These are phyloP conservation scores for Callithrix jacchus DNA, from an alignment of 2,113 vertebrate species.

Conservation along the genomic window DNA sequence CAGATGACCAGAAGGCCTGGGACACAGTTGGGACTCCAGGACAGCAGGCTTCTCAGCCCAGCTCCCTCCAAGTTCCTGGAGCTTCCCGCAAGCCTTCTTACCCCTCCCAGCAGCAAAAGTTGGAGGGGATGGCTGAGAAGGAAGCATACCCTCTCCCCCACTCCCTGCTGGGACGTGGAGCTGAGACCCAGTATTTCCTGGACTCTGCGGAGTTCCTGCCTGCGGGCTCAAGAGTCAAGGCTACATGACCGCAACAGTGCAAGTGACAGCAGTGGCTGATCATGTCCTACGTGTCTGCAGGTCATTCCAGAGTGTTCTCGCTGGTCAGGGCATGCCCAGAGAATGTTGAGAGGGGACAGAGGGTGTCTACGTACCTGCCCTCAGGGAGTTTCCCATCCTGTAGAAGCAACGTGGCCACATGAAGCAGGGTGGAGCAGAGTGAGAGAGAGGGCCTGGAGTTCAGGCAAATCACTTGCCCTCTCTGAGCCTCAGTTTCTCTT, in stretches of 20 bases:
- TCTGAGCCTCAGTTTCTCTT: conserved; percentile 24
- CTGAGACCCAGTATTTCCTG: conserved; percentile 7
- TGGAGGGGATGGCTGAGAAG: not conserved
- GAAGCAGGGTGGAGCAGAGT: not conserved
- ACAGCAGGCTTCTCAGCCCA: not conserved
- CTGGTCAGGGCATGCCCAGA: not conserved
- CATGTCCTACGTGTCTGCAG: not conserved
- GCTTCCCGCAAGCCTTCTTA: not conserved
- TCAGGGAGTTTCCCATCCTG: not conserved
- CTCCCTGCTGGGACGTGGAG: not conserved
- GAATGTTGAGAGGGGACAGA: not conserved
- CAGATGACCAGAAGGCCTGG: not conserved
- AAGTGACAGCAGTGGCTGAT: not conserved
- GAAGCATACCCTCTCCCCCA: not conserved
- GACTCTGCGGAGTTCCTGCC: not conserved
- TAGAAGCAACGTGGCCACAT: not conserved
- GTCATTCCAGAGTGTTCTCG: not conserved
- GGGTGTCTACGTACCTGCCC: not conserved
- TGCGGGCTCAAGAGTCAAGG: not conserved
- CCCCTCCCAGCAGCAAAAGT: not conserved
- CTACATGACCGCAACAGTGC: not conserved
- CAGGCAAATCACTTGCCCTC: not conserved
- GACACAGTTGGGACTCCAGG: not conserved
- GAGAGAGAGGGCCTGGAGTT: not conserved
- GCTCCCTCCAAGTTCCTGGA: not conserved